phyloP scores from a whole-genome alignment of 2,888 invertebrate genomes.

The Drosophila eohydei region DNA sequence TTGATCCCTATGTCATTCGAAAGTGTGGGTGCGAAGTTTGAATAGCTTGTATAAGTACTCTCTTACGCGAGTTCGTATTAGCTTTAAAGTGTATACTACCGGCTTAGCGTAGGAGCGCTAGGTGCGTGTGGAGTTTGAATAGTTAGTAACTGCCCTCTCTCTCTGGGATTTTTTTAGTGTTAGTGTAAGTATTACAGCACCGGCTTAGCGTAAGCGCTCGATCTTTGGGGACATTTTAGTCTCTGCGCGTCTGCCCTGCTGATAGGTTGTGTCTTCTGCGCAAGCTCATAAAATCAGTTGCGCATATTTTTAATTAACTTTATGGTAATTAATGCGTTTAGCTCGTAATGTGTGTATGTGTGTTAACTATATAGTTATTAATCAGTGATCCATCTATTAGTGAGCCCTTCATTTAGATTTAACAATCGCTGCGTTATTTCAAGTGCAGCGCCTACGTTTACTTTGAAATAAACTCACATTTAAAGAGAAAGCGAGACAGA shows the following conservation, averaged over 20 bases:
- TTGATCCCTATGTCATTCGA: background rate
- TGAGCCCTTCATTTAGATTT: background rate
- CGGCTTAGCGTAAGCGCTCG: background rate
- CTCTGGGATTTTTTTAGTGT: background rate
- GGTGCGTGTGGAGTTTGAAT: background rate
- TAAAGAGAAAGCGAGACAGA: background rate
- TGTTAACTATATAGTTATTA: background rate
- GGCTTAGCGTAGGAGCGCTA: background rate
- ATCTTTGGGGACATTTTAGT: conserved; percentile 1
- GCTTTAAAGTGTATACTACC: background rate
- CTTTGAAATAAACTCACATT: background rate
- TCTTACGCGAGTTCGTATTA: background rate
- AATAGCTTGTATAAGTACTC: background rate
- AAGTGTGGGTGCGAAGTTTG: background rate
- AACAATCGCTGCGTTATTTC: background rate
- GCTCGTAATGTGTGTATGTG: background rate
- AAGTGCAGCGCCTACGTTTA: background rate
- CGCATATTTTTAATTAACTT: background rate
- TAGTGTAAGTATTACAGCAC: background rate
- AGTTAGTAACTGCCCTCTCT: background rate
- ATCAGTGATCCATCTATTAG: background rate
- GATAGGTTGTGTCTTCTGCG: background rate
- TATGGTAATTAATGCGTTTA: background rate
- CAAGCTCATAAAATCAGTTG: background rate
- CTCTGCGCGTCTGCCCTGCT: background rate